Evolutionary conservation across 2,797 vertebrate species (phyloP), one percentile per base, ranked within the genome.

Genomic region (Anguilla marmorata): DNA sequence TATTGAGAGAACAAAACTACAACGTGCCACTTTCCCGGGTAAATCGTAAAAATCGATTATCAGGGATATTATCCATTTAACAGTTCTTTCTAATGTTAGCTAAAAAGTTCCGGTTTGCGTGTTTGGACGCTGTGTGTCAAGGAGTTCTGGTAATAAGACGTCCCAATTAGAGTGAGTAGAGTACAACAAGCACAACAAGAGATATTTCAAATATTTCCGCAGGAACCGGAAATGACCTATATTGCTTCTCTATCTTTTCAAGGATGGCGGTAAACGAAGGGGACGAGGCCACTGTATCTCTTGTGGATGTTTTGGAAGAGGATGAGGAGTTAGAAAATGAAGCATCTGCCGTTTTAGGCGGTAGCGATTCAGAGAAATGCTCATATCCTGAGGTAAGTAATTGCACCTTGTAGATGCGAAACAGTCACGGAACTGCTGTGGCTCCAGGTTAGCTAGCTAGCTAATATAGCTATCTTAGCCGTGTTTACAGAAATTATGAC

Each of bases 271-370:
- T 50, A 52, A 89, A 90, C 3, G 87, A 86, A 58, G 88, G 76
- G 54, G 92, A 91, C 2, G 91, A 96, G 52, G 91, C 95, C 0
- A 90, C 94, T 0, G 96, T 99, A 30, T 99, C 98, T 90, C 91
- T 99, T 93, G 96, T 97, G 19, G 98, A 99, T 52, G 98, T 99
- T 33, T 92, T 99, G 86, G 95, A 98, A 92, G 97, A 99, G 87
- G 96, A 98, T 80, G 97, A 98, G n/a, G 97, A 98, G 88, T 87
- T 99, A 91, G 97, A 99, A 93, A 96, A 98, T 9, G 98, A 99
- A 92, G 98, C 98, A 63, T 97, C 97, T 27, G 98, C 98, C 2
- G 98, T 99, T 27, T 92, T 99, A 87, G 98, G 95, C 30, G 98
- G 97, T 88, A 98, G 98, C 92, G 98, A 99, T 91, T 95, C 98